A percentile compares a stretch with the other conserved stretches of the same genome.
phyloP scores from a whole-genome alignment of 1,140 invertebrate genomes.

The Monochamus saltuarius region DNA sequence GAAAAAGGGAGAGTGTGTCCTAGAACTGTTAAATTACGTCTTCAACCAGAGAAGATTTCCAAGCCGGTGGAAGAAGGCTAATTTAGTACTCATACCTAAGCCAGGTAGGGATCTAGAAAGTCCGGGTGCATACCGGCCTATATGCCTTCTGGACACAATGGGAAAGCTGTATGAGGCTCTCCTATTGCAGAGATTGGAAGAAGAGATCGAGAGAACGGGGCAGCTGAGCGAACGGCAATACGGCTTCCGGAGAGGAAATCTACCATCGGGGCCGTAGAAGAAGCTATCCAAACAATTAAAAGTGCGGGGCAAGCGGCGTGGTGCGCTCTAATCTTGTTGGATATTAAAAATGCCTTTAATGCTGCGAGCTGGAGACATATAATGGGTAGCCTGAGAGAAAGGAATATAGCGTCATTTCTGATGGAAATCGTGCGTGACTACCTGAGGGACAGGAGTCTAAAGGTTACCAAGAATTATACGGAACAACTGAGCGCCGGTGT shows the following conservation, averaged over 20 bases:
- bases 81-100: neutral
- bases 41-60: too few relatives aligned
- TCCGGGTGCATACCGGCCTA: neutral
- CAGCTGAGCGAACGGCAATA: neutral
- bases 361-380: conserved; percentile 20
- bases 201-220: neutral
- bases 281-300: neutral
- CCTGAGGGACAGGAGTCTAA: conserved; percentile 19
- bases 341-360: conserved; percentile 28
- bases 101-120: neutral
- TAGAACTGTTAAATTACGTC: too few relatives aligned
- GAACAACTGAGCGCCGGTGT: too few relatives aligned
- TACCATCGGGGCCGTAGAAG: conserved; percentile 19
- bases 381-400: neutral
- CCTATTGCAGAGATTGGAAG: neutral
- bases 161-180: neutral
- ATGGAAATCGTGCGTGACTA: conserved; percentile 19
- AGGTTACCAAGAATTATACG: conserved; percentile 3
- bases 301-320: neutral
- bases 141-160: conserved; percentile 1
- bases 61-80: too few relatives aligned
- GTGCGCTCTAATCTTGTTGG: conserved; percentile 15
- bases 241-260: conserved; percentile 14
- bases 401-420: conserved; percentile 8
- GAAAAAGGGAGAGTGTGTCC: too few relatives aligned